phyloP scores from a whole-genome alignment of 2,797 vertebrate genomes.

The Pterois miles region DNA sequence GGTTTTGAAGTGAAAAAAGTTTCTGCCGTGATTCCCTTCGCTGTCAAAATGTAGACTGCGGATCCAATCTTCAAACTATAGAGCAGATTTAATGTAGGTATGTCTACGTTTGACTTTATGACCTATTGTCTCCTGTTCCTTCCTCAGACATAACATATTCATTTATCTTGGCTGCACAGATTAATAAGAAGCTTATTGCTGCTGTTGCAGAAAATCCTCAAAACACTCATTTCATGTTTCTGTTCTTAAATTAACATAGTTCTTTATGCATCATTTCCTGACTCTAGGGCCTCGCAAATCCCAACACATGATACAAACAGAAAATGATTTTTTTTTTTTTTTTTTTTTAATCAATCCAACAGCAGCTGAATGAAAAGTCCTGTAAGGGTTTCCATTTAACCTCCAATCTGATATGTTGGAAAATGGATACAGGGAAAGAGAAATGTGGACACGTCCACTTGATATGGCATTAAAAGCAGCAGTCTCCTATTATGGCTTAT shows the following conservation, averaged over 20 bases:
- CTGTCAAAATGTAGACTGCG: constrained; percentile 30
- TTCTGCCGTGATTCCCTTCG: constrained; percentile 27
- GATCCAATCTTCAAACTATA: constrained; percentile 47
- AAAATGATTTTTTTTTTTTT: background rate
- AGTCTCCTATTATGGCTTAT: constrained; percentile 51
- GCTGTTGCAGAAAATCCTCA: constrained; percentile 43
- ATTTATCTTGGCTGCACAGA: constrained; percentile 36
- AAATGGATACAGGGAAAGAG: constrained; percentile 35
- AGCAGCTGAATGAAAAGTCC: constrained; percentile 11
- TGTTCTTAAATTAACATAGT: constrained; percentile 25
- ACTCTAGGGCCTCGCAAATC: constrained; percentile 19
- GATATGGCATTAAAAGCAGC: constrained; percentile 50
- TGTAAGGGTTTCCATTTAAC: background rate
- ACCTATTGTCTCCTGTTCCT: constrained; percentile 49
- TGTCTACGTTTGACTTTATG: constrained; percentile 47
- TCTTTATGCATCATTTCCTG: background rate
- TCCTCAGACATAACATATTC: constrained; percentile 53
- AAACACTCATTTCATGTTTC: constrained; percentile 39
- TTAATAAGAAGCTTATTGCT: constrained; percentile 52
- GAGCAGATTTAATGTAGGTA: constrained; percentile 54
- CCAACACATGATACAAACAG: constrained; percentile 2
- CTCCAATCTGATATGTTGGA: constrained; percentile 18
- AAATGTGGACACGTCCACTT: constrained; percentile 45
- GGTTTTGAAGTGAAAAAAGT: constrained; percentile 52
- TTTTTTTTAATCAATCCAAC: background rate